Base-by-base conservation (phyloP, 1,140 invertebrate genomes). In the Ceratosolen fusciceps region DNA sequence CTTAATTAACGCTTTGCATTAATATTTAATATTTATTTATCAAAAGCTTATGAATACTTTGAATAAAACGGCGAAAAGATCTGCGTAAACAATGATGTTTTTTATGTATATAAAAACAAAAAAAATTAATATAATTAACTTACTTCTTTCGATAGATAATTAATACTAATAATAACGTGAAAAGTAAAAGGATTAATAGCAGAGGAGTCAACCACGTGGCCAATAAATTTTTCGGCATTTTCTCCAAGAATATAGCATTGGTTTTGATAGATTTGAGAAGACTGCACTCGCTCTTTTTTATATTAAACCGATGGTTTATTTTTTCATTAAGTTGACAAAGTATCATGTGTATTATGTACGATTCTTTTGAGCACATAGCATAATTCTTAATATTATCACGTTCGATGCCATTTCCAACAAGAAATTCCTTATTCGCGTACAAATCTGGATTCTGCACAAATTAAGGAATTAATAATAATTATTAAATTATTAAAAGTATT, bases 321-420 rank as follows among this genome's bases (percentile, higher is more conserved):
- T 24, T 67, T 54, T 4, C 37, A 10, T 0, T 29, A 68, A 60
- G 26, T 21, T 67, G 26, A 4, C 52, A 39, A 5, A 75, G 43
- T 37, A 85, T 60, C 19, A 85, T 19, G 19, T 52, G 10, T 37
- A 85, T 70, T 12, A 49, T 72, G 31, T 87, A 87, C 2, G 29
- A 77, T 3, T 82, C 43, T 0, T 77, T 47, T 16, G 79, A n/a
- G 39, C 83, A 77, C 16, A 87, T 79, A 0, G 80, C 73, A 29
- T 84, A 85, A 76, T 86, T 87, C n/a, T 19, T 82, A 0, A 26
- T 77, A 37, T 19, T 52, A 7, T 56, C 73, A 26, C 83, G 80
- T 10, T 72, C 8, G 26, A 52, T 24, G 26, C 84, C 49, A 37
- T 86, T 76, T 16, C 86, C 86, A 12, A 87, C 56, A 4, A 9